Evolutionary conservation across 2,113 vertebrate species (phyloP), one percentile per base, ranked within the genome.

Genomic region (Pseudorasbora parva): DNA sequence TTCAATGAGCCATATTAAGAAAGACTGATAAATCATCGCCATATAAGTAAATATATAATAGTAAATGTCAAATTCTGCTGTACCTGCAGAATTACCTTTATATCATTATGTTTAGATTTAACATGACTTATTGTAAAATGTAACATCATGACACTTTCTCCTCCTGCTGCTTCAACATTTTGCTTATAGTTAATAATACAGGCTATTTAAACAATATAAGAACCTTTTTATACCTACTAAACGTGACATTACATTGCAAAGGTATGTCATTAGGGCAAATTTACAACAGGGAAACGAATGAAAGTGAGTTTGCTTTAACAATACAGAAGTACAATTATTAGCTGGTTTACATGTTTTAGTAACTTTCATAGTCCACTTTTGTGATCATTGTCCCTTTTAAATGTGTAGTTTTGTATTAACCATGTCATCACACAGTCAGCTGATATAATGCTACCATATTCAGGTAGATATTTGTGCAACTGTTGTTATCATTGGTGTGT

Each of bases 181-280:
- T 94, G 92, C 93, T 94, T 92, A 94, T 93, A 93, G 85, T 89
- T 78, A 74, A 72, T 72, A 41, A 51, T 47, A 85, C 83, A 81
- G 87, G 86, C 89, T 90, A 92, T 92, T 93, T 90, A 14, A 90
- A 86, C 49, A 89, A 83, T 86, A 88, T 86, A 86, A 86, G 85
- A 86, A 90, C 84, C 85, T 90, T 93, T 95, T 95, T 93, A 91
- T 93, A 93, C 89, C 90, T 92, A 88, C 91, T 92, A 90, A 93
- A 93, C 93, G 91, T 93, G 91, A 89, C 93, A 93, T 90, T 92
- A 92, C 86, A 87, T 90, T 51, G 51, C 15, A 74, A 11, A 51
- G 45, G 45, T 74, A 21, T 43, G 37, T 41, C 33, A 69, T 43
- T 71, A 3, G 9, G 21, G 37, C 21, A 45, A 43, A 69, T 69